Evolutionary conservation across 2,797 vertebrate genomes (phyloP).

Genomic region (Cossypha heuglini): DNA sequence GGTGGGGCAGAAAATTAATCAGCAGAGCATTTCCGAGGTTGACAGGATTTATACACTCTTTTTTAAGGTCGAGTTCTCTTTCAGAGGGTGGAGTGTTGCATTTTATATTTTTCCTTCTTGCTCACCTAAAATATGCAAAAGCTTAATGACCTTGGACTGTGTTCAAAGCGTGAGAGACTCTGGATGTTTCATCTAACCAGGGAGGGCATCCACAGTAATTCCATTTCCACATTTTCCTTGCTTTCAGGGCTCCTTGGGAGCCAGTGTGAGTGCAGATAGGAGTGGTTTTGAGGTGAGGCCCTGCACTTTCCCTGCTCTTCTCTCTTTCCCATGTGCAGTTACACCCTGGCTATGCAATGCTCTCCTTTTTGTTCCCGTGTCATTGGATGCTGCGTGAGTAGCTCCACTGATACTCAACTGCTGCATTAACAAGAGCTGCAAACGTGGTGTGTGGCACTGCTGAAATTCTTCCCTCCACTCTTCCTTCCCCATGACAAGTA

Average conservation of each 20-base stretch:
- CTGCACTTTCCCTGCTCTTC: not conserved
- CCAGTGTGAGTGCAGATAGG: not conserved
- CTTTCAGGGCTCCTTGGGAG: not conserved
- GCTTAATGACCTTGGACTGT: not conserved
- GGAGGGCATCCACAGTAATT: not conserved
- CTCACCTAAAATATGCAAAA: constrained; percentile 37
- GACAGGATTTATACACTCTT: not conserved
- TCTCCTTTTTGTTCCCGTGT: not conserved
- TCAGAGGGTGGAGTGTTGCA: not conserved
- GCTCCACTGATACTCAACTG: not conserved
- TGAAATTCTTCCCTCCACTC: not conserved
- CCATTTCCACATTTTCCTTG: not conserved
- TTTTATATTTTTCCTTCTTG: not conserved
- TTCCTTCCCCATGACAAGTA: not conserved
- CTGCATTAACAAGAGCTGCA: not conserved
- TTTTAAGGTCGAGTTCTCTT: not conserved
- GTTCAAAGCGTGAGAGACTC: constrained; percentile 30
- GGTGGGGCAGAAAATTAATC: constrained; percentile 37
- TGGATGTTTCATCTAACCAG: constrained; percentile 33
- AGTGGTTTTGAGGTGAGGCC: not conserved
- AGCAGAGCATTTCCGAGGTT: not conserved
- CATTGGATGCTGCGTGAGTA: not conserved
- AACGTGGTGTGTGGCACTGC: not conserved
- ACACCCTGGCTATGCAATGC: not conserved
- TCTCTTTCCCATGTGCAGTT: not conserved